Evolutionary conservation across 2,888 invertebrate species (phyloP), one percentile per base, ranked within the genome.

Genomic region (Oxyteleia sp.): DNA sequence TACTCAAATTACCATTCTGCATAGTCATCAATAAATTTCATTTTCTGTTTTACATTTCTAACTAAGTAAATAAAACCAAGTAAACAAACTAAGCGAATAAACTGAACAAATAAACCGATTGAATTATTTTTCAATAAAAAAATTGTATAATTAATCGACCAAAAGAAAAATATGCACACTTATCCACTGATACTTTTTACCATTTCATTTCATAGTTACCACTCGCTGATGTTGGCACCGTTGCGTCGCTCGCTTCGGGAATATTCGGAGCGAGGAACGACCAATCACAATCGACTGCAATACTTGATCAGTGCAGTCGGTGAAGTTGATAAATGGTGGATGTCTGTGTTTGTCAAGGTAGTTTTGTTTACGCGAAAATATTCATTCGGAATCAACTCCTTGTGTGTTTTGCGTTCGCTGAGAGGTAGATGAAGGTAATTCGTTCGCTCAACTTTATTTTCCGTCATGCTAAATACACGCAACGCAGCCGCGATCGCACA

Each of bases 381-480:
- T 91, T 90, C 87, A 89, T 84, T 91, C 88, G 90, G 90, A 90
- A 90, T 90, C 88, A 90, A 91, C 88, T 90, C 88, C 84, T 86
- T 88, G 90, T 87, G 89, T 85, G 89, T 91, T 85, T 89, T 89
- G 89, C 90, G 90, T 89, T 89, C 88, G 92, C 88, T 90, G 88
- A 95, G 95, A 95, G 95, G 95, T 95, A 95, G 95, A 95, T 95
- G 95, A 95, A 95, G 95, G 95, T 95, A 90, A 86, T 64, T 55
- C n/a, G 11, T 15, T 64, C 20, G 59, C 74, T 81, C 32, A 59
- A 63, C 45, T 59, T 57, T 5, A 51, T 43, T 74, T 72, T 68
- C 4, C 43, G 11, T 11, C n/a, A 11, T 20, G 1, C 10, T 32
- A 85, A 84, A 81, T 66, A 87, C 72, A 75, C 61, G 63, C 45